These are phyloP conservation scores for Sternotherus odoratus DNA, from an alignment of 2,797 vertebrate species.

Conservation along the genomic window DNA sequence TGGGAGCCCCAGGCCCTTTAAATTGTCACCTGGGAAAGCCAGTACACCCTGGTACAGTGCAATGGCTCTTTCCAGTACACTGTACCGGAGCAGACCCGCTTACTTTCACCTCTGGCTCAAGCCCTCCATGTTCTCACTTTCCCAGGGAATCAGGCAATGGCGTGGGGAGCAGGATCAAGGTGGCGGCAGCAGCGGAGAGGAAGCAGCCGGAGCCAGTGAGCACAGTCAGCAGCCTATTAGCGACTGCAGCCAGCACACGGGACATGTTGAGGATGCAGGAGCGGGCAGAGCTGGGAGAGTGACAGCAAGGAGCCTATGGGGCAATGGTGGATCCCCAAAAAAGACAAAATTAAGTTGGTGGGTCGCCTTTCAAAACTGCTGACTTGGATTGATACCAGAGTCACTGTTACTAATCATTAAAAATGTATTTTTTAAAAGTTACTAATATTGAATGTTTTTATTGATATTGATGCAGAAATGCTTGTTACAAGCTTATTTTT, in stretches of 20 bases:
- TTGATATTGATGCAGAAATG: not conserved
- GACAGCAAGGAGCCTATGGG: not conserved
- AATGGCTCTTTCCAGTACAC: too few species aligned
- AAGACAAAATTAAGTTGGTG: not conserved
- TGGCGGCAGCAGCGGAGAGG: not conserved
- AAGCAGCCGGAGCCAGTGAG: not conserved
- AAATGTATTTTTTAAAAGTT: constrained; percentile 1
- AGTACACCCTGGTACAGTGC: too few species aligned
- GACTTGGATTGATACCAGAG: not conserved
- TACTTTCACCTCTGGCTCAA: too few species aligned
- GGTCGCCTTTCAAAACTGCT: not conserved
- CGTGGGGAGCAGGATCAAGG: not conserved
- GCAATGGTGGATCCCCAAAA: not conserved
- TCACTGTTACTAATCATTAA: not conserved
- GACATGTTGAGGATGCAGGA: not conserved
- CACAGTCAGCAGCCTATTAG: not conserved
- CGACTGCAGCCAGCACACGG: not conserved
- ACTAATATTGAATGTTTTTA: not conserved
- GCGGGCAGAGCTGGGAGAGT: not conserved
- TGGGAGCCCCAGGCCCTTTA: too few species aligned
- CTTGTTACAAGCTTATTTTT: constrained; percentile 6
- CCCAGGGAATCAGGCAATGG: not conserved
- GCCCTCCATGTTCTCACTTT: not conserved
- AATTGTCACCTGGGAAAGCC: too few species aligned
- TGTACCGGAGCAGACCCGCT: too few species aligned